phyloP scores from a whole-genome alignment of 2,888 invertebrate species.

The Drosophila limbata region DNA sequence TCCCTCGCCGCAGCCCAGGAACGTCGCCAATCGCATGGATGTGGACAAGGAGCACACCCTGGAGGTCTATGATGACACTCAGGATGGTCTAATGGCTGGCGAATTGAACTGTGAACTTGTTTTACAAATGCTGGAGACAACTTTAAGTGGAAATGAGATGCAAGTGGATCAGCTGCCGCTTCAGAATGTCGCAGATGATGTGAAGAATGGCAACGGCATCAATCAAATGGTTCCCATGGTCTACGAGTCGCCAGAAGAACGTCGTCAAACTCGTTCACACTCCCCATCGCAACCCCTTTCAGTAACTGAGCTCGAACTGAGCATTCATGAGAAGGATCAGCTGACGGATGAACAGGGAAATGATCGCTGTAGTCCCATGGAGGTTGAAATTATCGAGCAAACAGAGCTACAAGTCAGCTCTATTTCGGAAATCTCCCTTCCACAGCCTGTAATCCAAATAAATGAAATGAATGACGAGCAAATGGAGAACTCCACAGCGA shows the following conservation, averaged over 20 bases:
- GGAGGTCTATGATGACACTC: conserved; percentile 77
- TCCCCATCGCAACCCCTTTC: conserved; percentile 53
- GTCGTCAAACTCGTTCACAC: conserved; percentile 56
- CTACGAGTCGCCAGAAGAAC: conserved; percentile 41
- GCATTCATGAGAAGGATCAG: conserved; percentile 67
- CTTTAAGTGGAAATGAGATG: conserved; percentile 33
- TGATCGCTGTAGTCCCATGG: conserved; percentile 31
- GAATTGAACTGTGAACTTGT: conserved; percentile 69
- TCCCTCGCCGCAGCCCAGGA: conserved; percentile 76
- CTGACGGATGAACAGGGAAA: conserved; percentile 18
- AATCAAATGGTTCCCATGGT: conserved; percentile 52
- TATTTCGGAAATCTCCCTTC: conserved; percentile 16
- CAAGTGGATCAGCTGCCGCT: conserved; percentile 40
- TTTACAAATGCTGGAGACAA: conserved; percentile 64
- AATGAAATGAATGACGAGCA: conserved; percentile 43
- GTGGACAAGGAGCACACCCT: conserved; percentile 45
- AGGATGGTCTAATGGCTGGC: conserved; percentile 33
- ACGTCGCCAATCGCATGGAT: conserved; percentile 70
- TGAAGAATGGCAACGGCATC: conserved; percentile 14
- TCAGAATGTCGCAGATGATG: conserved; percentile 72
- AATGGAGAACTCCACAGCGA: conserved; percentile 14
- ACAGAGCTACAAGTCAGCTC: background rate
- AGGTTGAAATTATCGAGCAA: conserved; percentile 34
- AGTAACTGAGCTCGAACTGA: conserved; percentile 31
- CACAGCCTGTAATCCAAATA: conserved; percentile 63